Evolutionary conservation across 2,113 vertebrate species (phyloP), one percentile per base, ranked within the genome.

Genomic region (Aptenodytes patagonicus): DNA sequence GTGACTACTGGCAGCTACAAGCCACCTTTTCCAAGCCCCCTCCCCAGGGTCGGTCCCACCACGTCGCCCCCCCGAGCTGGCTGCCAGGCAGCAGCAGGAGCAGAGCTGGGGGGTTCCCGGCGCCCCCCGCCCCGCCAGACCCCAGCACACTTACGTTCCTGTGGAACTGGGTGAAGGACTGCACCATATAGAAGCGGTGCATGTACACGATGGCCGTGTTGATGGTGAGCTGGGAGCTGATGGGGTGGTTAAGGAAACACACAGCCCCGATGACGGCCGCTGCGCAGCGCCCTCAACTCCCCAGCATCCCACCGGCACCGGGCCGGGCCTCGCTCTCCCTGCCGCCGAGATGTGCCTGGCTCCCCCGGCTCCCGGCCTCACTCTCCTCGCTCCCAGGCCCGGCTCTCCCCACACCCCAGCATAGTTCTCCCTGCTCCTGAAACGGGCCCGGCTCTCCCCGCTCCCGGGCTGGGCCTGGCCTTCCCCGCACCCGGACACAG

Each of bases 171-270:
- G 99, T 99, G 96, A 99, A 99, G 14, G 99, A 99, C 96, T 99
- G 99, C 95, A 99, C 98, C 99, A 99, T 99, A 96, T 99, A 99
- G 98, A 99, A 99, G 13, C 99, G 99, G 94, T 99, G 99, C 99
- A 99, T 99, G 96, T 99, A 99, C 62, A 99, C 99, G 55, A 99
- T 99, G 82, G 99, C 99, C 19, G 99, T 99, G 92, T 99, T 99
- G 75, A 99, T 99, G 31, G 99, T 99, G 40, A 99, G 98, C 91
- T 99, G 99, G 25, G 99, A 99, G 28, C 99, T 99, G 95, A 38
- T 17, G 8, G 5, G 6, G 3, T 25, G 21, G 97, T 99, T 98
- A 99, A 99, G 98, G 98, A 73, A 92, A 80, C 73, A 42, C n/a
- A 2, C 64, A 9, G 57, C 68, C 75, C 25, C n/a, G 2, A 2